Base-by-base conservation (phyloP, 2,888 invertebrate species). In the Heteropelma amictum region DNA sequence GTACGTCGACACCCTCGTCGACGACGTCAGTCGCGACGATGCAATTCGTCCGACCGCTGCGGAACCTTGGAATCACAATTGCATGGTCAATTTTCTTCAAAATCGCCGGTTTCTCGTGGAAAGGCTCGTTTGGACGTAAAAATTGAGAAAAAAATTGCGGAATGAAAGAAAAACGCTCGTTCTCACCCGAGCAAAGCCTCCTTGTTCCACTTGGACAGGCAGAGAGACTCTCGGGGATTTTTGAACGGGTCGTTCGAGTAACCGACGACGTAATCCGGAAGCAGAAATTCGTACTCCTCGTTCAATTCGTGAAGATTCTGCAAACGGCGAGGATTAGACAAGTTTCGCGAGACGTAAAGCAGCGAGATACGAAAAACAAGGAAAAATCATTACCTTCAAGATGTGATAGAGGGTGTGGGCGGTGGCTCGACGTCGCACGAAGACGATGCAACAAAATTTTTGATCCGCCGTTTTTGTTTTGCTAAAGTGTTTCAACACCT, bases 1-100 rank as follows among this genome's bases (percentile, higher is more conserved):
- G 94, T 26, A 98, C 92, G 88, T 98, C 97, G 6, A 97, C 92
- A 0, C 97, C 97, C 90, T 98, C 98, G 86, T 98, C 98, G 26
- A 98, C 90, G 0, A 98, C 95, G 85, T 94, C 94, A 0, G 98
- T 94, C 0, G 94, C 92, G 1, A 95, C 89, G 26, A 96, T 85
- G 1, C 95, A 85, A 86, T 96, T 96, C 3, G 91, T 88, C 30
- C 91, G 89, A 6, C 92, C 92, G 6, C 88, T 88, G 19, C 91
- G 90, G 83, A 95, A 95, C 35, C 92, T 90, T 17, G 1, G 12
- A 6, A 5, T 8, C 12, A 63, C 14, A 33, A 35, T 60, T 19
- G 4, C n/a, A n/a, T n/a, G n/a, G 3, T 14, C 2, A 1, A 28
- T 28, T 10, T 17, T 14, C 5, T n/a, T n/a, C n/a, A n/a, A 17